Evolutionary conservation across 1,140 invertebrate species (phyloP).

Genomic region (Tetramorium simillimum): DNA sequence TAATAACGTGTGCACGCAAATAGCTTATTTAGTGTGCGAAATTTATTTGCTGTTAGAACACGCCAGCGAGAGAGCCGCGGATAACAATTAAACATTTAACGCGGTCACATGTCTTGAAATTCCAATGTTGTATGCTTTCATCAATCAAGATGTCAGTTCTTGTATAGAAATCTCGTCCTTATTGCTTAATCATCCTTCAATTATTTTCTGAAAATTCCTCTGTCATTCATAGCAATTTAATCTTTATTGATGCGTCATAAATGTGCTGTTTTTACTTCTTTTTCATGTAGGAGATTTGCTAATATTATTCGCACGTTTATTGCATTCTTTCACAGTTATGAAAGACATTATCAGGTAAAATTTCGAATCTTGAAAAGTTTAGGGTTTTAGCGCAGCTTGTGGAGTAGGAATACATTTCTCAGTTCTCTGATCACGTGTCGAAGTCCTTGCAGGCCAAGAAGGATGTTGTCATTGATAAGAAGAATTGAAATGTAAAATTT

Average conservation of each 20-base stretch:
- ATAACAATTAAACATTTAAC: neutral
- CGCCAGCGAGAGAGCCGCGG: neutral
- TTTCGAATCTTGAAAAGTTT: neutral
- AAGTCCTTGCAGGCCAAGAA: neutral
- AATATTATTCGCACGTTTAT: neutral
- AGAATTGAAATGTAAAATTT: slow-evolving; percentile 34
- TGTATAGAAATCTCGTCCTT: slow-evolving; percentile 24
- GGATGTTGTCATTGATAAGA: neutral
- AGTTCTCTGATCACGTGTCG: neutral
- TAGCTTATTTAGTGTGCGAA: neutral
- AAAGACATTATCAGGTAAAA: neutral
- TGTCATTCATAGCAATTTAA: slow-evolving; percentile 24
- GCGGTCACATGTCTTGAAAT: slow-evolving; percentile 4
- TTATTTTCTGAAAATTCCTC: slow-evolving; percentile 28
- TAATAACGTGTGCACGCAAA: slow-evolving; percentile 14
- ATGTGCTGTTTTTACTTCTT: neutral
- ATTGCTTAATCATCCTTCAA: neutral
- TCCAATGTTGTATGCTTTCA: neutral
- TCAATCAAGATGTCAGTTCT: neutral
- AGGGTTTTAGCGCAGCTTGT: neutral
- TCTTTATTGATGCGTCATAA: slow-evolving; percentile 30
- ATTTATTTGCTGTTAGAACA: neutral
- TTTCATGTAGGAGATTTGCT: neutral
- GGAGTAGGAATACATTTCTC: neutral
- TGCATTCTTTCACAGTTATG: neutral